phyloP scores from a whole-genome alignment of 2,113 vertebrate species.

The Hemibagrus wyckioides region DNA sequence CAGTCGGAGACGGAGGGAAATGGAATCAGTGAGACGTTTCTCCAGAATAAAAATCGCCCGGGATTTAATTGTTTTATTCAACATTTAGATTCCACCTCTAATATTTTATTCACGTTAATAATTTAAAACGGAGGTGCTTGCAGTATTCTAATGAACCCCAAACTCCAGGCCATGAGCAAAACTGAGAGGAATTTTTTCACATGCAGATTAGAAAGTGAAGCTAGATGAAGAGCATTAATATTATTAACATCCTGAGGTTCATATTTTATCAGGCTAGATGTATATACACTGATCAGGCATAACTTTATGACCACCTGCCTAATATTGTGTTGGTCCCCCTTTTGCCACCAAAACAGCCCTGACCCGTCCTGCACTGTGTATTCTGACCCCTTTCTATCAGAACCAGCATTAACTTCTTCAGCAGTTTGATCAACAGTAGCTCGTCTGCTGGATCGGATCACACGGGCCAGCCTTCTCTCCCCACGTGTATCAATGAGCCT shows the following conservation, averaged over 20 bases:
- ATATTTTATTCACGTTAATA: background rate
- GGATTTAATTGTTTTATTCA: background rate
- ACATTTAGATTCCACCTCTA: background rate
- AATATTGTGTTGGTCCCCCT: no score
- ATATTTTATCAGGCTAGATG: background rate
- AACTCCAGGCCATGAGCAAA: background rate
- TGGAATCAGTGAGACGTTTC: background rate
- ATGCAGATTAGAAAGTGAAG: background rate
- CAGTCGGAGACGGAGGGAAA: background rate
- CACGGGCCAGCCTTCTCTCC: no score
- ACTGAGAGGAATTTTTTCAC: background rate
- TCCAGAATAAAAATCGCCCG: background rate
- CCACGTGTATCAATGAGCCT: no score
- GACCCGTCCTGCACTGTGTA: no score
- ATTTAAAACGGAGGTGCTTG: background rate
- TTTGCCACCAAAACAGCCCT: no score
- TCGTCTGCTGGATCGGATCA: no score
- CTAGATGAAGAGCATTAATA: background rate
- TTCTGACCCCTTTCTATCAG: no score
- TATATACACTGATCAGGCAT: background rate
- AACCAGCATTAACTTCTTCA: no score
- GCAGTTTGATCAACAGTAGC: no score
- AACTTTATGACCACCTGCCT: no score
- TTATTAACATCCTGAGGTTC: slow-evolving; percentile 10
- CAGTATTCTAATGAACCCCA: no score